These are phyloP conservation scores for Neotragus pygmaeus DNA, from an alignment of 2,113 vertebrate species.

Conservation along the genomic window DNA sequence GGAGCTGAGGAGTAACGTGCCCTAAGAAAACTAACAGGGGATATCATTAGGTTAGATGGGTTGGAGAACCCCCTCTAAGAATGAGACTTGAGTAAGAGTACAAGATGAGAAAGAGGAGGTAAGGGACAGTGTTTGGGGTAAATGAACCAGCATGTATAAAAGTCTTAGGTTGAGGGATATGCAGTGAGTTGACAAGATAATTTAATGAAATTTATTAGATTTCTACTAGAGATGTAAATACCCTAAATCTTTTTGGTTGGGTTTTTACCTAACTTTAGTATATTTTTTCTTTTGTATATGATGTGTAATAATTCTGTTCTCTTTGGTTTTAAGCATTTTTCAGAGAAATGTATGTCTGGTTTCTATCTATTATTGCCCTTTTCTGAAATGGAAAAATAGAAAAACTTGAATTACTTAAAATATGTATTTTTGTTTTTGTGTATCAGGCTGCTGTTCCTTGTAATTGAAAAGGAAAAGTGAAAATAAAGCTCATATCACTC, in stretches of 20 bases:
- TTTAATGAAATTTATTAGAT: not conserved
- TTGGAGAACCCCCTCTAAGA: not conserved
- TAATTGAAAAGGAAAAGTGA: not conserved
- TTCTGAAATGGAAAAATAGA: not conserved
- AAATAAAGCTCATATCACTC: not conserved
- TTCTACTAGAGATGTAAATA: not conserved
- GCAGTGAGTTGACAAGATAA: not conserved
- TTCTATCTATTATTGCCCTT: not conserved
- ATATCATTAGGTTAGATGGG: not conserved
- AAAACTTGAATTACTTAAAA: not conserved
- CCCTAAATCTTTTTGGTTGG: not conserved
- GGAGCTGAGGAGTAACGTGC: not conserved
- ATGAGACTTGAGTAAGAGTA: not conserved
- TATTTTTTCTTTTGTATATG: not conserved
- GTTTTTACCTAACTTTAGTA: not conserved
- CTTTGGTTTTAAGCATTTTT: conserved; percentile 5
- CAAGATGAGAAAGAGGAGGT: not conserved
- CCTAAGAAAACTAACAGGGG: not conserved
- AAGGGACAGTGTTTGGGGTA: not conserved
- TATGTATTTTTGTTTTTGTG: conserved; percentile 10
- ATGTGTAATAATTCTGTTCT: not conserved
- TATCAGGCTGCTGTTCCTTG: not conserved
- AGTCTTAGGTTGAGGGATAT: not conserved
- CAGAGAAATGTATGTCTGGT: not conserved
- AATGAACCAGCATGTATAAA: not conserved